Evolutionary conservation across 2,113 vertebrate species (phyloP), one percentile per base, ranked within the genome.

Genomic region (Petrocephalus microphthalmus): DNA sequence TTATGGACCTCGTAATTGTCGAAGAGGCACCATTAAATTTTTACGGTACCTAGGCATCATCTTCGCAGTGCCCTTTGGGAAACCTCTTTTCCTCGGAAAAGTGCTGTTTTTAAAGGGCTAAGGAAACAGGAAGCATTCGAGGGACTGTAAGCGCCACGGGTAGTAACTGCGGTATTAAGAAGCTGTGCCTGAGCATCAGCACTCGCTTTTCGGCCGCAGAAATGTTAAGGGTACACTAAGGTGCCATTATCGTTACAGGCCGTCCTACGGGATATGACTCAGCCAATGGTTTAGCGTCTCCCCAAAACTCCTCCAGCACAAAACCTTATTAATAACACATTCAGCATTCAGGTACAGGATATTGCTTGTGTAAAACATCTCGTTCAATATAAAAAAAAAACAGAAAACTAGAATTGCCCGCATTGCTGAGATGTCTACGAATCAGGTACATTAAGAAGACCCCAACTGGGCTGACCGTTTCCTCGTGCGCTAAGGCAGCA

Each of bases 1-100:
- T 86, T 86, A 86, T 60, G 56, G 42, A 56, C 56, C 33, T 86
- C 85, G 51, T 86, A 86, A 86, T 64, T 47, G 85, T 64, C 56
- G 47, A 86, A 64, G 85, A 86, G 85, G 54, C 56, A 4, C 85
- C 53, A 86, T 86, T 86, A 57, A 22, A 64, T 60, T 86, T 86
- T 86, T 86, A 86, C 11, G 37, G 8, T 15, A 33, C 54, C 37
- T 19, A n/a, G 29, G 37, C 56, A 64, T 60, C 85, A 45, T 64
- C 33, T 57, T 86, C 37, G 1, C 33, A 2, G 3, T 86, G 54
- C 56, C 85, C 54, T 86, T 57, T 54, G 85, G 56, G 37, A 86
- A 47, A 45, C 53, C 42, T 86, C n/a, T 60, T 78, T 42, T 17
- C 60, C 60, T 42, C 54, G 47, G 56, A 86, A 86, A 86, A 86